These are phyloP conservation scores for Tachystola acroxantha DNA, from an alignment of 2,888 invertebrate genomes.

Conservation along the genomic window DNA sequence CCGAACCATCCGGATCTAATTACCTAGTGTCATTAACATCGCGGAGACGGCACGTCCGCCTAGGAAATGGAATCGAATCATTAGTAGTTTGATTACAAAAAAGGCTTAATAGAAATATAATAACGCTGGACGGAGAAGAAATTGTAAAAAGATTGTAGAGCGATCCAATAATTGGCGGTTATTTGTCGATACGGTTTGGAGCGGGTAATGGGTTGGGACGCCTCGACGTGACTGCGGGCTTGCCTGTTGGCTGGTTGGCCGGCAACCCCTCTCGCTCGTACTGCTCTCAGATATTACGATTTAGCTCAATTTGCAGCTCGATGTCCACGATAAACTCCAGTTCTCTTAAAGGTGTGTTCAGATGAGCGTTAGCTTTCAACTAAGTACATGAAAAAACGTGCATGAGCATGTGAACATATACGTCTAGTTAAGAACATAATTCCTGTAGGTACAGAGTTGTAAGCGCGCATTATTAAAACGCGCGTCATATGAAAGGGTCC, in stretches of 20 bases:
- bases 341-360: no score
- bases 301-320: conserved; percentile 54
- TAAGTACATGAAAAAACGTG: no score
- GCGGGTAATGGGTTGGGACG: conserved; percentile 66
- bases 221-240: conserved; percentile 66
- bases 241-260: conserved; percentile 23
- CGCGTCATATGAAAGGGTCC: no score
- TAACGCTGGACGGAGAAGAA: conserved; percentile 73
- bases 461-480: no score
- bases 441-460: no score
- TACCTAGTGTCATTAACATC: conserved; percentile 74
- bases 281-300: conserved; percentile 40
- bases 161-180: conserved; percentile 77
- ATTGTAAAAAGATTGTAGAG: conserved; percentile 79
- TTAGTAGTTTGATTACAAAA: conserved; percentile 79
- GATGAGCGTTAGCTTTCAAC: no score
- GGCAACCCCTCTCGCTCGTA: conserved; percentile 19
- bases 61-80: conserved; percentile 79
- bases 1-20: conserved; percentile 77
- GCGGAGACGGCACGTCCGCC: conserved; percentile 74
- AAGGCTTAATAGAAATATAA: conserved; percentile 79
- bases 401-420: no score
- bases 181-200: conserved; percentile 78
- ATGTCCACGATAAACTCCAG: conserved; percentile 16
- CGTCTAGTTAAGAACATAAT: no score